Evolutionary conservation across 2,797 vertebrate genomes (phyloP).

Genomic region (Bufotes viridis): DNA sequence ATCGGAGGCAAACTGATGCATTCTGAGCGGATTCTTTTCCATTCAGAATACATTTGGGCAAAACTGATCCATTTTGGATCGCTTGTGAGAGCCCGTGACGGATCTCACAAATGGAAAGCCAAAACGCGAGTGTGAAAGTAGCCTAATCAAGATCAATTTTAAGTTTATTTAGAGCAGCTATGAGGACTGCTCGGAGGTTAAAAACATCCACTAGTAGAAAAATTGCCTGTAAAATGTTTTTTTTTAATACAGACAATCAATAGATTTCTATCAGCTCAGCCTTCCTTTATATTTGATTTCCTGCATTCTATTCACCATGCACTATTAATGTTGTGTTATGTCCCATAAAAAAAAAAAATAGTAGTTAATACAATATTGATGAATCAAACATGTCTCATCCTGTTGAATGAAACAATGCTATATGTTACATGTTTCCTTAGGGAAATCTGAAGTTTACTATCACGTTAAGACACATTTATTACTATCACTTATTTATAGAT

Average conservation of each 20-base stretch:
- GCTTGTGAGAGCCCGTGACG: too few species aligned
- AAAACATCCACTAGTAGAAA: neutral
- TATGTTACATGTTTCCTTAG: constrained; percentile 20
- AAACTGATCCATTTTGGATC: too few species aligned
- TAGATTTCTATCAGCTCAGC: neutral
- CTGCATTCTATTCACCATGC: neutral
- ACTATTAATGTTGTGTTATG: neutral
- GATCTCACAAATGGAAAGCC: too few species aligned
- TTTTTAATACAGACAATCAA: constrained; percentile 1
- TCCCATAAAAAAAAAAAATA: constrained; percentile 19
- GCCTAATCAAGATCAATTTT: too few species aligned
- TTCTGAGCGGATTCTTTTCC: too few species aligned
- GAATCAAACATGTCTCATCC: constrained; percentile 19
- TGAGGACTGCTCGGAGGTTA: neutral
- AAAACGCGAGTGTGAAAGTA: too few species aligned
- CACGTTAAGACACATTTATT: constrained; percentile 40
- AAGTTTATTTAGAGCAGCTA: too few species aligned
- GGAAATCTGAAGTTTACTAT: constrained; percentile 32
- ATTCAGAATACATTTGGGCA: too few species aligned
- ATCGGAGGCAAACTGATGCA: too few species aligned
- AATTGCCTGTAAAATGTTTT: neutral
- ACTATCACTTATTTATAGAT: constrained; percentile 43
- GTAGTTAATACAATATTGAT: constrained; percentile 38
- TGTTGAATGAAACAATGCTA: constrained; percentile 21
- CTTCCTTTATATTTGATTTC: neutral